Conservation (phyloP, 1,140 invertebrate genomes). For the Diabrotica virgifera region DNA sequence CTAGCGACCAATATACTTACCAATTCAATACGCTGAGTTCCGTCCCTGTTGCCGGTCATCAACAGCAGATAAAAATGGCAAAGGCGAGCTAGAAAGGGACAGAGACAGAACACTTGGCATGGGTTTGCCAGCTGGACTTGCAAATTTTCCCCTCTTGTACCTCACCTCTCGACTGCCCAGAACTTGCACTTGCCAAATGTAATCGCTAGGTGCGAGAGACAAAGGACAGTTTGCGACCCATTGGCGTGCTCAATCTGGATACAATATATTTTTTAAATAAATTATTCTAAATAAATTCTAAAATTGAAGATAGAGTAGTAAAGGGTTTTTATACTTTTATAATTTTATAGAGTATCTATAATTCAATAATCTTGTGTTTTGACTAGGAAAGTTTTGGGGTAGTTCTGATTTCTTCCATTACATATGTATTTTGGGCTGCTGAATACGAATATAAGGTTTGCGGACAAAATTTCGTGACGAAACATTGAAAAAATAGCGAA, state of each 20-base stretch:
- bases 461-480: no score
- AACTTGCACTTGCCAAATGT: constrained; percentile 40
- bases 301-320: no score
- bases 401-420: no score
- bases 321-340: no score
- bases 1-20: no score
- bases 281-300: no score
- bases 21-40: background rate
- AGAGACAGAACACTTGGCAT: constrained; percentile 26
- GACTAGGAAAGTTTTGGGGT: no score
- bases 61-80: background rate
- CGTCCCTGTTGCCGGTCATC: constrained; percentile 3
- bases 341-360: no score
- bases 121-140: constrained; percentile 49
- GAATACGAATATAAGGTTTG: no score
- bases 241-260: constrained; percentile 1
- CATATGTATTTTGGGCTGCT: no score
- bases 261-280: background rate
- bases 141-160: constrained; percentile 29
- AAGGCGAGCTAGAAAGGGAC: constrained; percentile 1
- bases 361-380: no score
- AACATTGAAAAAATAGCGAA: no score
- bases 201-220: constrained; percentile 35
- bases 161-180: constrained; percentile 19
- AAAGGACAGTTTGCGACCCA: constrained; percentile 8